Conservation (phyloP, 1,140 invertebrate species). For the Danaus melanippus region DNA sequence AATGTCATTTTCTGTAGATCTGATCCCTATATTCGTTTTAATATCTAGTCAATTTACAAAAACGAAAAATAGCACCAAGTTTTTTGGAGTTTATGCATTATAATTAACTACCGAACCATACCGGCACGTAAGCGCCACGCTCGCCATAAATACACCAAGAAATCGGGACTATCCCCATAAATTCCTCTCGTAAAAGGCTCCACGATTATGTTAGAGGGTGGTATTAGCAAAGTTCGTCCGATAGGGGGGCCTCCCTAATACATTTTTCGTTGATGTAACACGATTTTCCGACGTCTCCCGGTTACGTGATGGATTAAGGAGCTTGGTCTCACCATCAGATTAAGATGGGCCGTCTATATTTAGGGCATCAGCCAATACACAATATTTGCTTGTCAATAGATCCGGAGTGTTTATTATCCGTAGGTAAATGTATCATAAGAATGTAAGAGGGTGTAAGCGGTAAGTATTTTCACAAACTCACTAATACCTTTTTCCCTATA, state of each 20-base stretch:
- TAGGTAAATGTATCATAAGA: constrained; percentile 9
- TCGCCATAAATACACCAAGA: constrained; percentile 67
- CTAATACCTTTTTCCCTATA: too few species aligned
- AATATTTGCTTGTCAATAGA: constrained; percentile 58
- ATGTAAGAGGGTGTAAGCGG: too few species aligned
- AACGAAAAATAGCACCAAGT: too few species aligned
- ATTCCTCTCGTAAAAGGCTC: constrained; percentile 72
- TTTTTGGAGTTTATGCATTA: constrained; percentile 44
- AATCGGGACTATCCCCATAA: constrained; percentile 70
- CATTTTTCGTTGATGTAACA: constrained; percentile 74
- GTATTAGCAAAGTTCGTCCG: constrained; percentile 72
- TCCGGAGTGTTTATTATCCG: constrained; percentile 29
- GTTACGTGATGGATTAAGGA: constrained; percentile 74
- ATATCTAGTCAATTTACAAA: too few species aligned
- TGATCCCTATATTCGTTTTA: too few species aligned
- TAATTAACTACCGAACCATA: constrained; percentile 58
- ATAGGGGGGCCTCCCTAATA: constrained; percentile 66
- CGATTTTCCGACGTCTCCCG: constrained; percentile 72
- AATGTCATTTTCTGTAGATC: too few species aligned
- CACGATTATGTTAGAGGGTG: constrained; percentile 71
- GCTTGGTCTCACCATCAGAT: constrained; percentile 62
- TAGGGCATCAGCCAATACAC: constrained; percentile 61
- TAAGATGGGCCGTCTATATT: constrained; percentile 61
- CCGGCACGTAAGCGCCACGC: constrained; percentile 59
- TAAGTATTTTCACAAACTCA: too few species aligned